A percentile compares a stretch with the other conserved stretches of the same genome.
phyloP scores from a whole-genome alignment of 2,113 vertebrate species.

The Neodontobutis hainanensis region DNA sequence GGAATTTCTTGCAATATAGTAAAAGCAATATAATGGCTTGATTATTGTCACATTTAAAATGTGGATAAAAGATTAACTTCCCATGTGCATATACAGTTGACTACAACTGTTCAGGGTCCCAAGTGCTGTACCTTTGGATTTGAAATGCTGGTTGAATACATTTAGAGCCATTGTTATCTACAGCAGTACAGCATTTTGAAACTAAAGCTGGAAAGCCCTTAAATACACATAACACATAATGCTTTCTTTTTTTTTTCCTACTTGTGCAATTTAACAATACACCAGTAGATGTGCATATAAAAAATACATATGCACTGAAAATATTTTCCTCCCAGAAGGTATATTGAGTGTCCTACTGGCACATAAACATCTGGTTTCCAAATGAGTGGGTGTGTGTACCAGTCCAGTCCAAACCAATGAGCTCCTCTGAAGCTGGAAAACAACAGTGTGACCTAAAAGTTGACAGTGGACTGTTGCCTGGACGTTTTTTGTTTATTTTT shows the following conservation, averaged over 20 bases:
- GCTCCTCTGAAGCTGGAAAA: constrained; percentile 69
- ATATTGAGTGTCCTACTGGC: constrained; percentile 31
- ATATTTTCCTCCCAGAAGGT: constrained; percentile 31
- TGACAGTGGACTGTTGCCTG: constrained; percentile 51
- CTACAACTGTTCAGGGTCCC: constrained; percentile 49
- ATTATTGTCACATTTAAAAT: constrained; percentile 62
- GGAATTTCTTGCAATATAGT: constrained; percentile 76
- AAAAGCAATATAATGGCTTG: constrained; percentile 74
- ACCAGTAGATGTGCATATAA: constrained; percentile 43
- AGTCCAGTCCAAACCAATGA: constrained; percentile 48
- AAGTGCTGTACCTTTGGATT: constrained; percentile 34
- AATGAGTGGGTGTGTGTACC: constrained; percentile 25
- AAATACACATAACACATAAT: constrained; percentile 36
- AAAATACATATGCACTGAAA: constrained; percentile 37
- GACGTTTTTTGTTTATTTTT: constrained; percentile 21
- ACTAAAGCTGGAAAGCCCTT: constrained; percentile 42
- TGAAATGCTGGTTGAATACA: constrained; percentile 1
- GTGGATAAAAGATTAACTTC: constrained; percentile 48
- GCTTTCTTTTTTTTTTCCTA: too few species aligned
- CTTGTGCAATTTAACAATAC: constrained; percentile 54
- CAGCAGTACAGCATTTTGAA: constrained; percentile 11
- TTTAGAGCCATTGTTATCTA: constrained; percentile 7
- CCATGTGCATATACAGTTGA: constrained; percentile 37
- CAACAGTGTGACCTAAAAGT: constrained; percentile 54
- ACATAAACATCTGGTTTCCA: constrained; percentile 46